A percentile compares a stretch with the other conserved stretches of the same genome.
Evolutionary conservation across 2,797 vertebrate genomes (phyloP).

Genomic region (Toxotes lorentzi): DNA sequence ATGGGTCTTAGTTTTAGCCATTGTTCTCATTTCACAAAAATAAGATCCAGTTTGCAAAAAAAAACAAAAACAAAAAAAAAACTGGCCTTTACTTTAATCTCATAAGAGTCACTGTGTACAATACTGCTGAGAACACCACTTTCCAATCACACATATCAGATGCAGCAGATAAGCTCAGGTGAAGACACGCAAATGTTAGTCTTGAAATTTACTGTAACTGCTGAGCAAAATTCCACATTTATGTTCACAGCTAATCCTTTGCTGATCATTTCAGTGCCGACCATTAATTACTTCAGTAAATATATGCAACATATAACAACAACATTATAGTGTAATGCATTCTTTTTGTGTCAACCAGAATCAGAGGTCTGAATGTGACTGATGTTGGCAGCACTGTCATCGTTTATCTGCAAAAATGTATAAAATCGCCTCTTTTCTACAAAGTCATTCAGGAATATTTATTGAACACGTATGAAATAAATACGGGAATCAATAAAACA

Average conservation of each 20-base stretch:
- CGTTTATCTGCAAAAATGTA: not conserved
- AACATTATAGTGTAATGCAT: not conserved
- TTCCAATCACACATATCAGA: slow-evolving; percentile 2
- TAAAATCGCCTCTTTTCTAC: not conserved
- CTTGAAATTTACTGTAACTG: not conserved
- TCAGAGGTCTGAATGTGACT: not conserved
- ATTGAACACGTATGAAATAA: not conserved
- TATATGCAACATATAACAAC: not conserved
- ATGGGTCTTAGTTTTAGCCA: not conserved
- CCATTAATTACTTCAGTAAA: not conserved
- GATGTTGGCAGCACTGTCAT: not conserved
- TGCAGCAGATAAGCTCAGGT: not conserved
- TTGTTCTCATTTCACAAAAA: slow-evolving; percentile 9
- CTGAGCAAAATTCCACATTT: not conserved
- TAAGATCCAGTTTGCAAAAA: not conserved
- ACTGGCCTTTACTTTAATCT: not conserved
- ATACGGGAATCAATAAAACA: not conserved
- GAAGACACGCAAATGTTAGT: not conserved
- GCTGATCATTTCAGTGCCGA: not conserved
- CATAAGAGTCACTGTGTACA: not conserved
- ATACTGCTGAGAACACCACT: not conserved
- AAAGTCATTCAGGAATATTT: not conserved
- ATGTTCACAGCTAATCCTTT: not conserved
- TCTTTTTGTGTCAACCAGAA: not conserved
- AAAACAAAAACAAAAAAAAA: not conserved